phyloP scores from a whole-genome alignment of 2,797 vertebrate genomes.

The Parauchenoglanis punctatus region DNA sequence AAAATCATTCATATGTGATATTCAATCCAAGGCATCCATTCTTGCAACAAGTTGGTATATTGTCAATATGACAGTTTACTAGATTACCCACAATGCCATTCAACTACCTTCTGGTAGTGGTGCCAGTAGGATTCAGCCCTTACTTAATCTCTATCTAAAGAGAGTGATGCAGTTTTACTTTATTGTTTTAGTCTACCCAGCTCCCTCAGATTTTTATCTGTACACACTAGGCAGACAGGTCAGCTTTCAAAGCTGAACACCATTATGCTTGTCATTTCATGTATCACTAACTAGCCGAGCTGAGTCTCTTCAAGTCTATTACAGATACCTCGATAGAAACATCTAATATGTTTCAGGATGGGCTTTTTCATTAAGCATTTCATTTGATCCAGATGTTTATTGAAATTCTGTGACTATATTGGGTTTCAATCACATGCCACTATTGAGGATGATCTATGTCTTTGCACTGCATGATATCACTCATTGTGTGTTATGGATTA shows the following conservation, averaged over 20 bases:
- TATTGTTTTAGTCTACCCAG: background rate
- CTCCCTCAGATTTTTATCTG: background rate
- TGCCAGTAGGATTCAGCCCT: background rate
- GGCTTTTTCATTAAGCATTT: background rate
- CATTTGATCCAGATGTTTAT: background rate
- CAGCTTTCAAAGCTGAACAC: background rate
- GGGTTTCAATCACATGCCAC: background rate
- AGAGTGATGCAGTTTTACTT: background rate
- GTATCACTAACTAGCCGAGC: background rate
- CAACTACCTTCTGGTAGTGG: background rate
- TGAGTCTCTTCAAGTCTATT: background rate
- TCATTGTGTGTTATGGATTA: background rate
- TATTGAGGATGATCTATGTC: too few species aligned
- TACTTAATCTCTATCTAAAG: background rate
- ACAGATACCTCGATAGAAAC: background rate
- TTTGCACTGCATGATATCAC: background rate
- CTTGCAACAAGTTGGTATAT: background rate
- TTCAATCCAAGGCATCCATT: background rate
- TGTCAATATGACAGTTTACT: background rate
- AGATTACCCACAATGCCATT: background rate
- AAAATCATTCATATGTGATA: background rate
- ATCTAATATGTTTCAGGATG: background rate
- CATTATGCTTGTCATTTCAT: background rate
- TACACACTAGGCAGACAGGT: background rate
- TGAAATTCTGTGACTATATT: background rate